Conservation (phyloP, 2,888 invertebrate genomes). For the Rambutsinella grinnellia region DNA sequence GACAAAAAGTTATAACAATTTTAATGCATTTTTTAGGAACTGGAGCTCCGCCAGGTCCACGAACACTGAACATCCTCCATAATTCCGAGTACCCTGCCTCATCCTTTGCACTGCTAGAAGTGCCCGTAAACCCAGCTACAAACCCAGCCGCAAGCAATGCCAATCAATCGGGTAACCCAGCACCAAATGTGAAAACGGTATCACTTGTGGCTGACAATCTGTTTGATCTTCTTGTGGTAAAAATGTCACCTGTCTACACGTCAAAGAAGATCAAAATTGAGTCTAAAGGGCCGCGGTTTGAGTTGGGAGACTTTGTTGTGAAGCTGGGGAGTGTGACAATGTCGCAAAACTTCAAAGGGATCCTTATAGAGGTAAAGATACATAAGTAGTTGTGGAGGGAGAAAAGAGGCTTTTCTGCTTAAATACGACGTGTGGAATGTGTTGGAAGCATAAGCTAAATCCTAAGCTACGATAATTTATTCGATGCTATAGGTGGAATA, state of each 20-base stretch:
- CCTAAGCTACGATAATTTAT: too few species aligned
- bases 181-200: constrained; percentile 77
- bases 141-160: constrained; percentile 19
- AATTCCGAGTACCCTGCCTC: constrained; percentile 96
- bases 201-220: constrained; percentile 91
- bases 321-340: constrained; percentile 94
- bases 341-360: constrained; percentile 93
- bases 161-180: constrained; percentile 32
- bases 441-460: too few species aligned
- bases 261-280: constrained; percentile 85
- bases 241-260: constrained; percentile 87
- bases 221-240: constrained; percentile 91
- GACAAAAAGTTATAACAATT: too few species aligned
- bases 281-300: constrained; percentile 73
- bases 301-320: constrained; percentile 88
- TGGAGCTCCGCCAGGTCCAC: constrained; percentile 31
- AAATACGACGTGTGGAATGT: too few species aligned
- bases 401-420: background rate
- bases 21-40: too few species aligned
- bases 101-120: constrained; percentile 90
- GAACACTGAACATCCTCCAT: constrained; percentile 77
- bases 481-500: constrained; percentile 92
- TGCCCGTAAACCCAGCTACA: constrained; percentile 59
- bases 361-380: constrained; percentile 89
- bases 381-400: constrained; percentile 5